These are phyloP conservation scores for Andrena flavipes DNA, from an alignment of 2,888 invertebrate species.

Conservation along the genomic window DNA sequence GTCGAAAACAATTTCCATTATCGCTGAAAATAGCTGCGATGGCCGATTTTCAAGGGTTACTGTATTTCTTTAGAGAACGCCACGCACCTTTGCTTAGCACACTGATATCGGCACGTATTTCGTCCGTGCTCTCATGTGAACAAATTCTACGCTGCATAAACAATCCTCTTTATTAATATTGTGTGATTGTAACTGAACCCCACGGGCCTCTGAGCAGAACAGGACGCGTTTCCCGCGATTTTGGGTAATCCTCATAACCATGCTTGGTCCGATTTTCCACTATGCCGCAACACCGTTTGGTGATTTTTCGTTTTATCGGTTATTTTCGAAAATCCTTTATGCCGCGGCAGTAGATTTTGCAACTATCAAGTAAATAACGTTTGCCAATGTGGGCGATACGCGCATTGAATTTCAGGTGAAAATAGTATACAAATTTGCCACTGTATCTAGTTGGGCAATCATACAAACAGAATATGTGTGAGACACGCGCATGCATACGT, in stretches of 20 bases:
- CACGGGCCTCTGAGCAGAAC: constrained; percentile 54
- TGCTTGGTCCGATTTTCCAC: constrained; percentile 52
- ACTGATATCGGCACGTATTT: constrained; percentile 14
- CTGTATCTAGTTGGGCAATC: neutral
- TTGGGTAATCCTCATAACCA: constrained; percentile 68
- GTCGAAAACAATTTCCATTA: constrained; percentile 68
- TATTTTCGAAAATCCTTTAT: neutral
- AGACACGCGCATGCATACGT: neutral
- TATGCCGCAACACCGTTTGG: constrained; percentile 38
- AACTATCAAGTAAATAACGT: neutral
- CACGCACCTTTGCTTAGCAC: neutral
- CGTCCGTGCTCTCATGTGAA: neutral
- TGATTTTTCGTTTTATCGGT: constrained; percentile 40
- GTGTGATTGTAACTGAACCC: constrained; percentile 44
- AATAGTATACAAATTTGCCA: neutral
- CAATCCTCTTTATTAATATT: constrained; percentile 49
- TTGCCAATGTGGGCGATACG: neutral
- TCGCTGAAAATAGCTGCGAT: constrained; percentile 69
- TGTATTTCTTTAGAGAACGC: constrained; percentile 52
- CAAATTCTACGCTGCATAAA: neutral
- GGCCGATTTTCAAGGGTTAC: constrained; percentile 69
- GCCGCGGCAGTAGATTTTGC: neutral
- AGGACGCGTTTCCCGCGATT: constrained; percentile 82
- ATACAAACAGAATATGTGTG: neutral
- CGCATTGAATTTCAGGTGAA: neutral